Evolutionary conservation across 2,113 vertebrate genomes (phyloP), one percentile per base, ranked within the genome.

Genomic region (Calidris pugnax): DNA sequence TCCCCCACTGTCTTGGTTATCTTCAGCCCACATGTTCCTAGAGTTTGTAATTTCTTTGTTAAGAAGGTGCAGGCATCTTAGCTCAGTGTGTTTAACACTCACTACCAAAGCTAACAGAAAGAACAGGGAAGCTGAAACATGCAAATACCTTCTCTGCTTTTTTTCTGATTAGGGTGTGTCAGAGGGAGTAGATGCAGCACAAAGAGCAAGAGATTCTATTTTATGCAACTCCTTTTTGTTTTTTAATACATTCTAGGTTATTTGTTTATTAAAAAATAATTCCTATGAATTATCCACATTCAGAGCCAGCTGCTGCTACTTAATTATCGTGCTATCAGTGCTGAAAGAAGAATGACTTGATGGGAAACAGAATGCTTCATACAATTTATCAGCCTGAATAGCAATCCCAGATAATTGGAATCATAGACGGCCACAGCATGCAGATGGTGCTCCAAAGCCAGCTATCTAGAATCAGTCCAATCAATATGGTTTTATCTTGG

Each of bases 191-290:
- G 64, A 62, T 77, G 50, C 26, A 89, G 59, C 19, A 50, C 67
- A 71, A 6, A 91, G 41, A 59, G 64, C 37, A 80, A 69, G 37
- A 63, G 20, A n/a, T 48, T 56, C 32, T 82, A 21, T 68, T 77
- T 90, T 75, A 79, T 64, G 37, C 37, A 55, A 47, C 16, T 75
- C 3, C 16, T 43, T 79, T 89, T 53, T 76, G 24, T 2, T 35
- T 85, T 84, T 76, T 39, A 75, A 77, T 66, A 56, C 5, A 47
- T 66, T 95, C 33, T 64, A 47, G 0, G 6, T 78, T 76, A 45
- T 89, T 95, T 95, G 82, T 96, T 96, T 87, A 95, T 90, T 94
- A 90, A 64, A 64, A 93, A 96, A 74, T 91, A 83, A 94, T 92
- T 88, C 41, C 41, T 91, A 71, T 60, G 75, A 96, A 92, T 94